Evolutionary conservation across 2,113 vertebrate genomes (phyloP), one percentile per base, ranked within the genome.

Genomic region (Podarcis raffonei): DNA sequence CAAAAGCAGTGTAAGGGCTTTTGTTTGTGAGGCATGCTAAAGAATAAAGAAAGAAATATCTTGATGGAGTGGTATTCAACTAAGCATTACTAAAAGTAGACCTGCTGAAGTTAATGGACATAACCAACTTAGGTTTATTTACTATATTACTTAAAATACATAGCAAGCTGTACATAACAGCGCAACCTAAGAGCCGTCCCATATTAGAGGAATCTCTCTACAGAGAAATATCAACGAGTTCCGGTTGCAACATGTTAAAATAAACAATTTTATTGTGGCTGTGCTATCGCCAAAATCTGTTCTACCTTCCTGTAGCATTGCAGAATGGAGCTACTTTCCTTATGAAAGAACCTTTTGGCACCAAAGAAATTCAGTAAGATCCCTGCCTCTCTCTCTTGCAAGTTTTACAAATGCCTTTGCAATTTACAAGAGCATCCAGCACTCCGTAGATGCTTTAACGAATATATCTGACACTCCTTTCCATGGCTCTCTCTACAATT

Each of bases 1-100:
- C 97, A 98, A 98, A 96, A 96, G 87, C 95, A 93, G 96, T 94
- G 94, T 93, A 95, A 96, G 95, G 92, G 88, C 94, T 97, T 96
- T 96, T 96, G 94, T 92, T 80, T 93, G 92, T 84, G 96, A 96
- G 93, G 92, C 95, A 95, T 93, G 91, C 92, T 96, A 93, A 94
- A 93, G 94, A 96, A 95, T 42, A 90, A 84, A 95, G 94, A 82
- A 94, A 95, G 94, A 92, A 93, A 97, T 96, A 97, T 97, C 97
- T 97, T 97, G 96, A 95, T 94, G 87, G 95, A 96, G 59, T 62
- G 13, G 59, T 62, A 62, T 62, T 62, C 59, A 62, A 62, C 59
- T 62, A 15, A 62, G 59, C 18, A 15, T 5, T 62, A 62, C 59
- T 62, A 16, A 20, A 3, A 62, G 59, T 20, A 62, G 59, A 62